Evolutionary conservation across 2,113 vertebrate genomes (phyloP), one percentile per base, ranked within the genome.

Genomic region (Polypterus bichir): DNA sequence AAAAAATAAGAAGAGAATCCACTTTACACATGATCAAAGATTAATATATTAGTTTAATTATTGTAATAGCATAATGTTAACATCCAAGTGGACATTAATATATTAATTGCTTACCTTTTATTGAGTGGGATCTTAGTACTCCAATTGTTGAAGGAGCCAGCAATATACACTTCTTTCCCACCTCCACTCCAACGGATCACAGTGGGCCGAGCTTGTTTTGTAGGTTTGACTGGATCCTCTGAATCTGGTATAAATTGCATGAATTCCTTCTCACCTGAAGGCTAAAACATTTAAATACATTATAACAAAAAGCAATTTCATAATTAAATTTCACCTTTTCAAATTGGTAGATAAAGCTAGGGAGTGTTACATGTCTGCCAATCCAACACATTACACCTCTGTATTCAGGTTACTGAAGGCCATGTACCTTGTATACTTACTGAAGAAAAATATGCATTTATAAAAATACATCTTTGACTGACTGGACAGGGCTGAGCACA

Each of bases 71-170:
- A 27, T 27, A 27, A 27, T 27, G 27, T 27, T 27, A 27, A 27
- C 27, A 27, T 27, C 27, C 27, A 27, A 27, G 27, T 27, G 27
- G 27, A 27, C 27, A 27, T 27, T 27, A 27, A 27, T 27, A 27
- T 27, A 27, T 27, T 27, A 27, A 27, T 47, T 48, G 47, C 57
- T 64, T 73, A 97, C 94, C 95, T 98, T 72, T 97, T 98, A 77
- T 95, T 97, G 58, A 98, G 88, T 0, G 95, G 95, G 71, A 98
- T 98, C 81, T 97, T 98, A 64, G 86, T 71, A 74, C 77, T 89
- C 95, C 95, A 98, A 75, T 90, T 97, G 76, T 98, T 95, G 77
- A 98, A 98, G 49, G 95, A 98, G 9, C 95, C 95, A 0, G 94
- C 88, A 62, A 98, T 96, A 75, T 90, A 95, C 70, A 98, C 91